phyloP scores from a whole-genome alignment of 2,797 vertebrate genomes.

The Austrolebias charrua region DNA sequence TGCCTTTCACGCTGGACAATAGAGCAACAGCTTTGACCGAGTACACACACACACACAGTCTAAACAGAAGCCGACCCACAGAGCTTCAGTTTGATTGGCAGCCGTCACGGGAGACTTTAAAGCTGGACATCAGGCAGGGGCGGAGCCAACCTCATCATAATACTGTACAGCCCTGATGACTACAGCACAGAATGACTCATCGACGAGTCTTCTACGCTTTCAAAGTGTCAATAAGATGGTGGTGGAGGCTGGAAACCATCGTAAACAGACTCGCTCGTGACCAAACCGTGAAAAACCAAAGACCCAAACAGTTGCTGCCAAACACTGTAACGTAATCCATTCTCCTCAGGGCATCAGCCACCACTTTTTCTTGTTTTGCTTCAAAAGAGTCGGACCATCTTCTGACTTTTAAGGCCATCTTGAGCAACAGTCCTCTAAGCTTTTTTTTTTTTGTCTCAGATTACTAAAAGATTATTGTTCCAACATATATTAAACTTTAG shows the following conservation, averaged over 20 bases:
- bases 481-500: neutral
- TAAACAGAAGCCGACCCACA: constrained; percentile 15
- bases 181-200: constrained; percentile 45
- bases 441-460: neutral
- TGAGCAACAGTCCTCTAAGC: neutral
- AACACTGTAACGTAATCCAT: constrained; percentile 1
- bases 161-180: constrained; percentile 40
- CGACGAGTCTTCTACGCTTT: constrained; percentile 20
- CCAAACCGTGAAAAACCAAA: constrained; percentile 8
- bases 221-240: constrained; percentile 37
- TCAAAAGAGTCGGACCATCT: neutral
- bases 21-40: constrained; percentile 26
- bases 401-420: no score
- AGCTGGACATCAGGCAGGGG: constrained; percentile 17
- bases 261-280: constrained; percentile 10
- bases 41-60: constrained; percentile 4
- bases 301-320: neutral
- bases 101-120: constrained; percentile 8
- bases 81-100: constrained; percentile 13
- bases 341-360: constrained; percentile 3
- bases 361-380: no score
- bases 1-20: constrained; percentile 47
- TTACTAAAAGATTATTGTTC: constrained; percentile 5
- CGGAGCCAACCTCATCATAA: constrained; percentile 15
- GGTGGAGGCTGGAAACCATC: constrained; percentile 10